phyloP scores from a whole-genome alignment of 2,113 vertebrate genomes.

The Catharus bicknelli region DNA sequence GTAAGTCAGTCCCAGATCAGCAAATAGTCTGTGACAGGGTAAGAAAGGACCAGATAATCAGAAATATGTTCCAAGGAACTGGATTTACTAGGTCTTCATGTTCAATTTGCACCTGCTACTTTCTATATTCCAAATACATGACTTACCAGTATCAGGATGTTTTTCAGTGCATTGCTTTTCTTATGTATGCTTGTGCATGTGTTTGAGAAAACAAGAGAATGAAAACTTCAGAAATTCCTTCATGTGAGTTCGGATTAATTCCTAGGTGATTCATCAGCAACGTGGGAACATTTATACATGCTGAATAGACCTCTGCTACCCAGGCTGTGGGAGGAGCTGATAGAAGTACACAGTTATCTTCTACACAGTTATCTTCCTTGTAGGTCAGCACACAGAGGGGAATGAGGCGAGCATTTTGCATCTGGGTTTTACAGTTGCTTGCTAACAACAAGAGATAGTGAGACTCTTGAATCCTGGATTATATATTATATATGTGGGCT shows the following conservation, averaged over 20 bases:
- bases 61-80: constrained; percentile 9
- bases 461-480: constrained; percentile 13
- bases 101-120: not conserved
- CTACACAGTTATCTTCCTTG: constrained; percentile 28
- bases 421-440: constrained; percentile 13
- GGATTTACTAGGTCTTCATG: not conserved
- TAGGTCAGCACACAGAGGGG: constrained; percentile 34
- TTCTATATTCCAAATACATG: not conserved
- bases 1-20: not conserved
- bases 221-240: not conserved
- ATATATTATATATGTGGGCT: not conserved
- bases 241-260: not conserved
- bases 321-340: not conserved
- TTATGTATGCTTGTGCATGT: not conserved
- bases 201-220: not conserved
- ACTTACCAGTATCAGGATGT: not conserved
- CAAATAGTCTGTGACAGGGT: not conserved
- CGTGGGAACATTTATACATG: not conserved
- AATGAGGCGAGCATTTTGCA: not conserved
- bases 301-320: not conserved
- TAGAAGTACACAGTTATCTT: constrained; percentile 31
- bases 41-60: not conserved
- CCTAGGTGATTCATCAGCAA: constrained; percentile 1
- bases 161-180: not conserved
- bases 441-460: not conserved